A percentile compares a stretch with the other conserved stretches of the same genome.
Conservation (phyloP, 2,113 vertebrate genomes). For the Peucedramus taeniatus region DNA sequence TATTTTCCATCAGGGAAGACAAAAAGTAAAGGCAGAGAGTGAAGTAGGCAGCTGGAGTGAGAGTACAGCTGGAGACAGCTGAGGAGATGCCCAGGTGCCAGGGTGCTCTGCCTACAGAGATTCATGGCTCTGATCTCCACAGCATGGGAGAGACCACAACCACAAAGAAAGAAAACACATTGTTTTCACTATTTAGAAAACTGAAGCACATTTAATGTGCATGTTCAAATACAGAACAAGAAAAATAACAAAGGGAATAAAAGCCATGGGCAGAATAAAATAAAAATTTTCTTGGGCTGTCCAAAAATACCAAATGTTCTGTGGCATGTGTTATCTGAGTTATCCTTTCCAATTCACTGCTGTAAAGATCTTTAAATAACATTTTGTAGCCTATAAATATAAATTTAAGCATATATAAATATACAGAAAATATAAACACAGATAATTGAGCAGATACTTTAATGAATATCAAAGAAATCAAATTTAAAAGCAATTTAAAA, state of each 20-base stretch:
- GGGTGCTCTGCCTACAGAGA: not conserved
- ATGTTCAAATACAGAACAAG: not conserved
- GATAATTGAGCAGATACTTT: not conserved
- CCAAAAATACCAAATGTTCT: not conserved
- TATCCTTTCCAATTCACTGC: not conserved
- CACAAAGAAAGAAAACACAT: not conserved
- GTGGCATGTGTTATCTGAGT: fast-evolving
- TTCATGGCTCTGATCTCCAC: not conserved
- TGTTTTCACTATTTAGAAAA: not conserved
- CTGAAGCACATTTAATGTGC: not conserved
- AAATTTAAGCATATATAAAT: not conserved
- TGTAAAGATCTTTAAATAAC: not conserved
- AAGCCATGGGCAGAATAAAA: not conserved
- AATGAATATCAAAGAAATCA: not conserved
- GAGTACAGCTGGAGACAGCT: not conserved
- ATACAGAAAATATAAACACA: not conserved
- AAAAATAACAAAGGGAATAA: not conserved
- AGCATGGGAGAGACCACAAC: not conserved
- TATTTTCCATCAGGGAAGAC: not conserved
- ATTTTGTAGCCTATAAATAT: not conserved
- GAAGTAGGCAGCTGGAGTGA: not conserved
- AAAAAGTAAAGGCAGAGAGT: not conserved
- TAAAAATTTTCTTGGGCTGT: not conserved
- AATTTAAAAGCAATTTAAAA: not conserved
- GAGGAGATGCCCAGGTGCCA: not conserved